Evolutionary conservation across 2,113 vertebrate genomes (phyloP), one percentile per base, ranked within the genome.

Genomic region (Stomatorhinus ivindoensis): DNA sequence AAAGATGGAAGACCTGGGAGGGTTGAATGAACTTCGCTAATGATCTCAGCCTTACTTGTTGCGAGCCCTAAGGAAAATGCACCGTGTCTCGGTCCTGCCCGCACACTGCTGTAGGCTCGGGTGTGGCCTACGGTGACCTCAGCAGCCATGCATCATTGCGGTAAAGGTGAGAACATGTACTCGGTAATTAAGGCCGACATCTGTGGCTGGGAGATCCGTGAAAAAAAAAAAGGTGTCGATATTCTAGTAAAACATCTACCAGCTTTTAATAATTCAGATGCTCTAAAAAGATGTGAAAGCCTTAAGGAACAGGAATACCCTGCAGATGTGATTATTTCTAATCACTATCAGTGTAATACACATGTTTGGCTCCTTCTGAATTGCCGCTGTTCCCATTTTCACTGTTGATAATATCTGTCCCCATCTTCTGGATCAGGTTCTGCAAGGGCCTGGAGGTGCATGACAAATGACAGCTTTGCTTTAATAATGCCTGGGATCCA

Each of bases 211-310:
- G 50, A 51, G 85, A 27, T 50, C 83, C 10, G 3, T 86, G 17
- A 0, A 31, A 86, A 27, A 27, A 85, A 10, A 84, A 86, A 47
- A 44, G 9, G n/a, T n/a, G n/a, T 50, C 24, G 48, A 86, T 48
- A n/a, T 47, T 86, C 44, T 50, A 47, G 44, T 48, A 48, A 86
- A 86, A 50, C n/a, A 31, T 87, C 48, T 87, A 2, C n/a, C 85
- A 35, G 73, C 35, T 48, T 87, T 87, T 87, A 86, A 87, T 87
- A 87, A 51, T 87, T 87, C 85, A 53, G 47, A 87, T 31, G 50
- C 48, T 19, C 47, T 87, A 87, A 53, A 87, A 87, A 84, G 39
- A 47, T 50, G 42, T 27, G 44, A 50, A 53, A 87, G 85, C 50
- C 85, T 48, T 27, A 87, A 87, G 83, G 83, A 48, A 80, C 13